Base-by-base conservation (phyloP, 2,888 invertebrate genomes). In the Lysandra bellargus region DNA sequence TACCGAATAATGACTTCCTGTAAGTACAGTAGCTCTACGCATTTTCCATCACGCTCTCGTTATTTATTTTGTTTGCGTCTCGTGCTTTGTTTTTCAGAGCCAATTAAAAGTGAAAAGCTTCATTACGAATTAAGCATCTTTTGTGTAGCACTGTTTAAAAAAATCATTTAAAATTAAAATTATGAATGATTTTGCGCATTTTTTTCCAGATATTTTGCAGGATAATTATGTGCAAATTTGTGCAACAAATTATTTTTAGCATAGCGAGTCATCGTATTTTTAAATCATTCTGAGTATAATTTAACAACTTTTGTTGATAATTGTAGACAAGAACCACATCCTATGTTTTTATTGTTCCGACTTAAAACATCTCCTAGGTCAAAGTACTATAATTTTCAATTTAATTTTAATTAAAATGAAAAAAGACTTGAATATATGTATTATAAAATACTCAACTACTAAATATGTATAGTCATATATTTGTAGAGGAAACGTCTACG, bases 401-500 rank as follows among this genome's bases (percentile, higher is more conserved):
- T 61, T 61, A 74, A 74, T 74, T 74, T 12, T 5, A n/a, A 73
- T n/a, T n/a, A 72, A 37, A 40, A 69, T 37, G 23, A 37, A 37
- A 30, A 74, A 2, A 23, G 49, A 37, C 6, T 73, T 40, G n/a
- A 37, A 74, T 14, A 30, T 23, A 23, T 0, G 23, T 30, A 12
- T 33, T 64, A 64, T 30, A 9, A 49, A 49, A 49, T 49, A 49
- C 49, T 64, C 33, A 33, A 37, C 33, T 82, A 44, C 78, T 86
- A 86, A 83, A 82, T 81, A 84, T 81, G 84, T 87, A 87, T 83
- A 82, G 80, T 81, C 82, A 81, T 86, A 85, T 88, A 88, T 88
- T 88, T 88, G 85, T 86, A 88, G 86, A 87, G 86, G 86, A 88
- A 90, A 89, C 88, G 89, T 89, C 86, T 89, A 89, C 89, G 88